Evolutionary conservation across 2,888 invertebrate genomes (phyloP).

Genomic region (Orchesellides sinensis): DNA sequence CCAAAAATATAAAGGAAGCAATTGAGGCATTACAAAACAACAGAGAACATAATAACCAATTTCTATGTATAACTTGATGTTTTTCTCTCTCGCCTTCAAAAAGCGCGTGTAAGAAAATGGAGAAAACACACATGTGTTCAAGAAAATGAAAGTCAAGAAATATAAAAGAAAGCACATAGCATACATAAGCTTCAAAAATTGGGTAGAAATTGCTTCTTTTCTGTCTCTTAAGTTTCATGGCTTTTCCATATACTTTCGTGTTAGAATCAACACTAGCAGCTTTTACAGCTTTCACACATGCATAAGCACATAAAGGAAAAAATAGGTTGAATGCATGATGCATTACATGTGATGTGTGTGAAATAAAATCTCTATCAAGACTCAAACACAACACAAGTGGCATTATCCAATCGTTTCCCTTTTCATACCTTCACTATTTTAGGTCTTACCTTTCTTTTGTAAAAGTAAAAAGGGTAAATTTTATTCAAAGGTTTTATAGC

Average conservation of each 20-base stretch:
- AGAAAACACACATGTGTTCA: not conserved
- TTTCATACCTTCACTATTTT: no score
- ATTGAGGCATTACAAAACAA: slow-evolving; percentile 32
- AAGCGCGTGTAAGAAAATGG: not conserved
- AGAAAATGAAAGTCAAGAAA: not conserved
- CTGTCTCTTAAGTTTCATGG: not conserved
- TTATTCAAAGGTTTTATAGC: no score
- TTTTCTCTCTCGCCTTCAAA: slow-evolving; percentile 8
- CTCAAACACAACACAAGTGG: not conserved
- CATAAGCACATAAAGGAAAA: slow-evolving; percentile 40
- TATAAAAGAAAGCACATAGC: slow-evolving; percentile 3
- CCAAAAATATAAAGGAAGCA: slow-evolving; percentile 25
- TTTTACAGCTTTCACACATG: slow-evolving; percentile 53
- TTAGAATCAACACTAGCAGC: slow-evolving; percentile 17
- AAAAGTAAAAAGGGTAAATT: no score
- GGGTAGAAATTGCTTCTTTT: slow-evolving; percentile 19
- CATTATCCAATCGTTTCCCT: no score
- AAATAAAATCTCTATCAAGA: slow-evolving; percentile 4
- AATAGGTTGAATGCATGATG: not conserved
- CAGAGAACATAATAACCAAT: slow-evolving; percentile 48
- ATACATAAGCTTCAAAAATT: slow-evolving; percentile 24
- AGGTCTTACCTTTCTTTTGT: no score
- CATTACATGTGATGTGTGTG: slow-evolving; percentile 24
- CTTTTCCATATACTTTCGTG: not conserved
- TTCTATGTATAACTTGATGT: slow-evolving; percentile 41